Percentiles rank a stretch among this genome's conserved stretches.
Conservation (phyloP, 2,113 vertebrate genomes). For the Clarias magur region DNA sequence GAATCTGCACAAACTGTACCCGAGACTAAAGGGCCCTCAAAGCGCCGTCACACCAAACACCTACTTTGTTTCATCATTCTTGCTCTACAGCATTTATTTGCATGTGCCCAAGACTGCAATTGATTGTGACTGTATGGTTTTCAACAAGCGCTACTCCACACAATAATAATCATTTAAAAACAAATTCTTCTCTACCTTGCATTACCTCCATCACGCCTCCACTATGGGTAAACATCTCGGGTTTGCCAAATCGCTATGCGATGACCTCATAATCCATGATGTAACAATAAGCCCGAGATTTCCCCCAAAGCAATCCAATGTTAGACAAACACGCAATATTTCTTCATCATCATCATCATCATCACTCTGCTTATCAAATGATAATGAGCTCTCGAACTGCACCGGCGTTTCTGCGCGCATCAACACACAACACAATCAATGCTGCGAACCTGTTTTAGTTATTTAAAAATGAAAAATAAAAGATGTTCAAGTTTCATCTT, state of each 20-base stretch:
- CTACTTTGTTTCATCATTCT: too few species aligned
- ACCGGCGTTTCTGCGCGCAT: not conserved
- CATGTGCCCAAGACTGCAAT: too few species aligned
- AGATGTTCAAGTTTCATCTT: too few species aligned
- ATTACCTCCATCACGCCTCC: not conserved
- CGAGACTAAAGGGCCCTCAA: too few species aligned
- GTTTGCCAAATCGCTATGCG: conserved; percentile 5
- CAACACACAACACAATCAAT: too few species aligned
- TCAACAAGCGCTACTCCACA: too few species aligned
- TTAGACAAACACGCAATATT: not conserved
- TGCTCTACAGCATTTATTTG: too few species aligned
- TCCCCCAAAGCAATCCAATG: not conserved
- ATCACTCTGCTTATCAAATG: not conserved
- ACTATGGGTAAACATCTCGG: conserved; percentile 40
- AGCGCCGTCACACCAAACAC: too few species aligned
- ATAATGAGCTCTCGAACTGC: not conserved
- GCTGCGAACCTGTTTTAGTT: too few species aligned
- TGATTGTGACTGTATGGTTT: too few species aligned
- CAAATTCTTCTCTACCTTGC: not conserved
- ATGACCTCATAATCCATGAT: conserved; percentile 19
- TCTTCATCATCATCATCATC: not conserved
- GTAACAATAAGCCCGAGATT: not conserved
- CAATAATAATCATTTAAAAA: not conserved
- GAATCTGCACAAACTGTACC: too few species aligned
- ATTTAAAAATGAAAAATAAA: too few species aligned